Evolutionary conservation across 1,140 invertebrate species (phyloP).

Genomic region (Pogonomyrmex californicus): DNA sequence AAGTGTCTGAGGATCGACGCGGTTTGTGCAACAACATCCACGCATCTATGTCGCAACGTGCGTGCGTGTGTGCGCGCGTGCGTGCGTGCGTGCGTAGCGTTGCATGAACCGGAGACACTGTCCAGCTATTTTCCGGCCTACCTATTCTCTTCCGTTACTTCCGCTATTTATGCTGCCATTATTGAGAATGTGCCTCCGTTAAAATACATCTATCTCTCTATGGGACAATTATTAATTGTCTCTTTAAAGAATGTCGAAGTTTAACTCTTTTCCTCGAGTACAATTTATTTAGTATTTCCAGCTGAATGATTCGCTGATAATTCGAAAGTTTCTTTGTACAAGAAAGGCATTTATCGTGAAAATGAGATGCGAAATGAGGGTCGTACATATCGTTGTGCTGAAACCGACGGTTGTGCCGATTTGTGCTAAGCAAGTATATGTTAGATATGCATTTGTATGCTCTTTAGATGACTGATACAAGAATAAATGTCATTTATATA

Average conservation of each 20-base stretch:
- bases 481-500: no score
- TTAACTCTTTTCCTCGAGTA: neutral
- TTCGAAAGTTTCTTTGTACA: no score
- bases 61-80: neutral
- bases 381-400: neutral
- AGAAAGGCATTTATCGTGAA: neutral
- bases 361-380: neutral
- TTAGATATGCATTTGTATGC: no score
- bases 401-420: no score
- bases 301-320: neutral
- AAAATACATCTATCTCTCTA: neutral
- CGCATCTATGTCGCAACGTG: slow-evolving; percentile 1
- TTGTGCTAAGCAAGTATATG: no score
- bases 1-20: neutral
- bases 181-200: neutral
- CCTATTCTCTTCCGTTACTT: slow-evolving; percentile 23
- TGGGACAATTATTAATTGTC: neutral
- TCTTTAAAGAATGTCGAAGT: neutral
- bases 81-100: neutral
- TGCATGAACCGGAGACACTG: neutral
- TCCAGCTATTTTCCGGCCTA: slow-evolving; percentile 5
- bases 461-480: no score
- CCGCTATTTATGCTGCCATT: slow-evolving; percentile 8
- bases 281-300: neutral
- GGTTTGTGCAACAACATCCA: slow-evolving; percentile 1